These are phyloP conservation scores for Cephonodes hylas DNA, from an alignment of 2,888 invertebrate species.

Conservation along the genomic window DNA sequence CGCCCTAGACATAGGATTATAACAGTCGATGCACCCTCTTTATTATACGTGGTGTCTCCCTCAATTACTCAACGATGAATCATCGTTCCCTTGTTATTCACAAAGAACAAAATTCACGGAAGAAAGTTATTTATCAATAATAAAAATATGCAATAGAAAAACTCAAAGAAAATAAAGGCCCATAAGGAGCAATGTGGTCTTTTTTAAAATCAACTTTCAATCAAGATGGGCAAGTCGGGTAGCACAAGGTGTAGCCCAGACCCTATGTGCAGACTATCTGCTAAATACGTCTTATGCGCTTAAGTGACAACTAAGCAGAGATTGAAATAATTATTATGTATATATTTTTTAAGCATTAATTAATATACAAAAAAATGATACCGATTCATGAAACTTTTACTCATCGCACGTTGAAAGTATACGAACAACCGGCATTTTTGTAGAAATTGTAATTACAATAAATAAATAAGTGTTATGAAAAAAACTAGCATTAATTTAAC, in stretches of 20 bases:
- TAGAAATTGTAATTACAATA: constrained; percentile 26
- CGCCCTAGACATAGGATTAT: neutral
- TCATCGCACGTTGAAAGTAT: constrained; percentile 26
- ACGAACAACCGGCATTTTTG: constrained; percentile 40
- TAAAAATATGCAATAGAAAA: neutral
- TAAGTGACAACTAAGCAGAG: neutral
- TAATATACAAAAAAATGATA: neutral
- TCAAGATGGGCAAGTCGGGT: constrained; percentile 11
- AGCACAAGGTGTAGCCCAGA: constrained; percentile 2
- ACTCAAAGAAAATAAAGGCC: neutral
- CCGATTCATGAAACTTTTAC: constrained; percentile 18
- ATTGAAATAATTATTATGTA: neutral
- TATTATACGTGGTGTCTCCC: constrained; percentile 44
- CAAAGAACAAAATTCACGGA: constrained; percentile 56
- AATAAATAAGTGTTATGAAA: constrained; percentile 48
- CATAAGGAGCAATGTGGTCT: neutral
- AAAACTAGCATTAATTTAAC: constrained; percentile 59
- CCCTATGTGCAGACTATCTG: neutral
- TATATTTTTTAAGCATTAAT: neutral
- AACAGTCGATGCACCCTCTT: constrained; percentile 26
- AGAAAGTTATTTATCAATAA: constrained; percentile 13
- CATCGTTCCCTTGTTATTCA: constrained; percentile 62
- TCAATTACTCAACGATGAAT: constrained; percentile 68
- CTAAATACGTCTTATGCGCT: neutral
- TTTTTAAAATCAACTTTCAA: constrained; percentile 10